Evolutionary conservation across 2,797 vertebrate species (phyloP).

Genomic region (Sphenodon punctatus): DNA sequence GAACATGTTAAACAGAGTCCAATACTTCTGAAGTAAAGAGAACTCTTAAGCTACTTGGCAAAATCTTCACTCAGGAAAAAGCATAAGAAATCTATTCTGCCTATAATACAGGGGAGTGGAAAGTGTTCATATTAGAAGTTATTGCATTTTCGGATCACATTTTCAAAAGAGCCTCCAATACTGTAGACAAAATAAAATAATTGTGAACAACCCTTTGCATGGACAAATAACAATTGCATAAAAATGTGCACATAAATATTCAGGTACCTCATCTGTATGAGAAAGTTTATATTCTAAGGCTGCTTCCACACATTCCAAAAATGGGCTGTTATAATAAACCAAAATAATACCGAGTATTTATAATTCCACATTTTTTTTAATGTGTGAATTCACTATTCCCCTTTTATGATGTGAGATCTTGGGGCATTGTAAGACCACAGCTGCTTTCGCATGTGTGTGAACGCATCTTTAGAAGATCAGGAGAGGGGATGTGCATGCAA

Average conservation of each 20-base stretch:
- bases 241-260: not conserved
- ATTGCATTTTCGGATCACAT: not conserved
- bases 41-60: not conserved
- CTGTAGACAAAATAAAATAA: not conserved
- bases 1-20: not conserved
- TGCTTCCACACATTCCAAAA: not conserved
- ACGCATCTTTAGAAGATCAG: too few species aligned
- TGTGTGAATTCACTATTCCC: too few species aligned
- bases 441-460: too few species aligned
- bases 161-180: not conserved
- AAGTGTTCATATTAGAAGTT: fast-evolving
- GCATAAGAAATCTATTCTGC: not conserved
- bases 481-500: too few species aligned
- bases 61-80: not conserved
- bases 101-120: not conserved
- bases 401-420: too few species aligned
- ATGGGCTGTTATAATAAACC: too few species aligned
- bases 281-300: not conserved
- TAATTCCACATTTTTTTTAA: too few species aligned
- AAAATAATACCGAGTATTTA: too few species aligned
- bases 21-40: not conserved
- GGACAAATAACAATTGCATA: not conserved
- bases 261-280: not conserved
- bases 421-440: too few species aligned
- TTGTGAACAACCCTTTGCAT: not conserved